Evolutionary conservation across 2,888 invertebrate genomes (phyloP).

Genomic region (Ferdinandea cuprea): DNA sequence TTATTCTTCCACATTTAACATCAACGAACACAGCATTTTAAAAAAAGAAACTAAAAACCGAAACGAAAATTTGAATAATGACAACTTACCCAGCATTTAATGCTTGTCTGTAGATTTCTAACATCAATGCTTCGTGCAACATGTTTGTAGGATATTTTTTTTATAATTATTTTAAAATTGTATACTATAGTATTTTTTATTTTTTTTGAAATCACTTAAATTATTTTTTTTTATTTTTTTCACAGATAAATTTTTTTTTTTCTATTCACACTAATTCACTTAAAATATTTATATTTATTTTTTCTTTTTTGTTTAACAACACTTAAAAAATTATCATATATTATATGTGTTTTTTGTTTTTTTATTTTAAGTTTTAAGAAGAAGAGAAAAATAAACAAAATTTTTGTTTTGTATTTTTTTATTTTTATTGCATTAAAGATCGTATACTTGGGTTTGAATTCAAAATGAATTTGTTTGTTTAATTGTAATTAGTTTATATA

Average conservation of each 20-base stretch:
- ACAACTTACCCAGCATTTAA: slow-evolving; percentile 81
- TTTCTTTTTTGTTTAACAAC: slow-evolving; percentile 63
- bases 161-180: slow-evolving; percentile 47
- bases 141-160: slow-evolving; percentile 76
- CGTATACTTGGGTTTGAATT: slow-evolving; percentile 74
- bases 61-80: neutral
- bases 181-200: slow-evolving; percentile 58
- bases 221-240: slow-evolving; percentile 77
- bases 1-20: too few species aligned
- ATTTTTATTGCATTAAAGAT: slow-evolving; percentile 79
- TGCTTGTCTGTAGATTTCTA: slow-evolving; percentile 82
- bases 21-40: too few species aligned
- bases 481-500: slow-evolving; percentile 18
- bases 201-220: slow-evolving; percentile 64
- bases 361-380: slow-evolving; percentile 76
- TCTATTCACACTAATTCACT: slow-evolving; percentile 74
- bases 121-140: slow-evolving; percentile 82
- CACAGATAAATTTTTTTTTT: slow-evolving; percentile 61
- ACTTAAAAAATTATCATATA: slow-evolving; percentile 65
- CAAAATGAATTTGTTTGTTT: too few species aligned
- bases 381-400: slow-evolving; percentile 69
- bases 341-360: too few species aligned
- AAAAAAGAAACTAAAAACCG: too few species aligned
- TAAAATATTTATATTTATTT: slow-evolving; percentile 14
- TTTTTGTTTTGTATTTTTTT: slow-evolving; percentile 74